Conservation (phyloP, 2,113 vertebrate species). For the Solea senegalensis region DNA sequence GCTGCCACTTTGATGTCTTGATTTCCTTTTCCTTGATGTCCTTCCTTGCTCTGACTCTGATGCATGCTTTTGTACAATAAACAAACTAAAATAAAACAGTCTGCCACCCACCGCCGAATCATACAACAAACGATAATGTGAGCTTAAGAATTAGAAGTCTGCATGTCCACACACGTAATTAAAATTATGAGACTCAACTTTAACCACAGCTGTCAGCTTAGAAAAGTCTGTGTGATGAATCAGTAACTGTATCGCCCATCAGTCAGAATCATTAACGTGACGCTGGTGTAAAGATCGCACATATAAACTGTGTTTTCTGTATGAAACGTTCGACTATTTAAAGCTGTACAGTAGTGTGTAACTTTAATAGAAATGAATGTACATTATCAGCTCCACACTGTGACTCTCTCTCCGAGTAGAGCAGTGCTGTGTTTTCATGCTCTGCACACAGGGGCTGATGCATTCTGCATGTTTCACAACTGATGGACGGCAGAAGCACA, state of each 20-base stretch:
- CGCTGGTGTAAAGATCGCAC: background rate
- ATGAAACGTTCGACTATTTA: too few relatives aligned
- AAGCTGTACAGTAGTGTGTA: too few relatives aligned
- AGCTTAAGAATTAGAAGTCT: background rate
- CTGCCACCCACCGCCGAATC: slow-evolving; percentile 6
- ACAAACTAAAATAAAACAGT: slow-evolving; percentile 8
- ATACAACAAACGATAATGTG: background rate
- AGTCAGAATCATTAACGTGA: background rate
- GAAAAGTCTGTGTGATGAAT: background rate
- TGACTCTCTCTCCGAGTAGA: too few relatives aligned
- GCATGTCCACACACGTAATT: too few relatives aligned
- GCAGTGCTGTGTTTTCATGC: too few relatives aligned
- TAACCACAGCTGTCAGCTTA: background rate
- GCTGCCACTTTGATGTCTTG: slow-evolving; percentile 4
- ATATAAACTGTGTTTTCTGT: background rate
- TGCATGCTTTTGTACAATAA: background rate
- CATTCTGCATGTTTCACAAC: too few relatives aligned
- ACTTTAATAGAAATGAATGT: too few relatives aligned
- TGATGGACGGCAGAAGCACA: too few relatives aligned
- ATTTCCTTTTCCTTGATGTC: background rate
- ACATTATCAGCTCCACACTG: too few relatives aligned
- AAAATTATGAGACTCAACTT: too few relatives aligned
- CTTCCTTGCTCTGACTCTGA: too few relatives aligned
- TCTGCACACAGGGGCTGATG: too few relatives aligned
- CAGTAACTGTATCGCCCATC: background rate